A percentile compares a stretch with the other conserved stretches of the same genome.
Conservation (phyloP, 2,888 invertebrate genomes). For the Acanthoscelides obtectus region DNA sequence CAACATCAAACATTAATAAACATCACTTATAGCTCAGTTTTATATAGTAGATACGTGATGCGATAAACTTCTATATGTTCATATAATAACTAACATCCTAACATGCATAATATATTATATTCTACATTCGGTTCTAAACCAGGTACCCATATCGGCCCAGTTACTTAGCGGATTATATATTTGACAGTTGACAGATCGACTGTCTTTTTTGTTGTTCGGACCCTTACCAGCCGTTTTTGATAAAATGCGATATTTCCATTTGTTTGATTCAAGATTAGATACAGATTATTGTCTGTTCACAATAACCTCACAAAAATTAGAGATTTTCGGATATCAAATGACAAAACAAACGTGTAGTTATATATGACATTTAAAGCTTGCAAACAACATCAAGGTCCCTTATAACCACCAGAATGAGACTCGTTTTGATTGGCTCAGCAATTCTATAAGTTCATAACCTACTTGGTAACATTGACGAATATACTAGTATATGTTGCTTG, state of each 20-base stretch:
- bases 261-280: background rate
- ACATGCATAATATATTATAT: constrained; percentile 26
- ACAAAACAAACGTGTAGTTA: background rate
- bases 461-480: constrained; percentile 29
- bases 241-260: constrained; percentile 19
- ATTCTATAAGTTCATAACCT: constrained; percentile 36
- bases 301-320: constrained; percentile 45
- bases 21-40: constrained; percentile 26
- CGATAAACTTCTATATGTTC: background rate
- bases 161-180: constrained; percentile 27
- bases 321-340: constrained; percentile 32
- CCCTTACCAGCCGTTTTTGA: constrained; percentile 49
- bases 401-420: constrained; percentile 33
- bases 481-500: constrained; percentile 23
- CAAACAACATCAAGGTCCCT: constrained; percentile 42
- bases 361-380: constrained; percentile 27
- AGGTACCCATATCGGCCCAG: constrained; percentile 35
- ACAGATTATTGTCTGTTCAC: constrained; percentile 50
- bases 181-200: constrained; percentile 29
- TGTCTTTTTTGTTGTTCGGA: constrained; percentile 44
- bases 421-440: constrained; percentile 52
- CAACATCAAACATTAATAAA: constrained; percentile 42
- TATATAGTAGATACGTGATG: constrained; percentile 2
- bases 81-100: constrained; percentile 11
- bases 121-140: constrained; percentile 22